Base-by-base conservation (phyloP, 1,140 invertebrate species). In the Lucilia cuprina region DNA sequence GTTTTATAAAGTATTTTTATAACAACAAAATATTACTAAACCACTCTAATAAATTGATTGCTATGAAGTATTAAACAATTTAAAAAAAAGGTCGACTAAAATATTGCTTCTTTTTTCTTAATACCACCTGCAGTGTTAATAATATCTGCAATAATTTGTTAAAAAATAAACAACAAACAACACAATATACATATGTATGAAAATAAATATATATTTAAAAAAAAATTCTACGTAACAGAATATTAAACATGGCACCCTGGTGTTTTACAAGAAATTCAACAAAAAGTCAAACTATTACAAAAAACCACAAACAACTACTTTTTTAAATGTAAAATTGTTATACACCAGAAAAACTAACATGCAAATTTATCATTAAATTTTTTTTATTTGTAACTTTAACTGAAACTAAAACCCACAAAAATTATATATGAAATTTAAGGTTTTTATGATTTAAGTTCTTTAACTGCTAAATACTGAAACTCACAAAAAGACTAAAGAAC, bases 91-190 rank as follows among this genome's bases (percentile, higher is more conserved):
- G 25, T 2, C 25, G 25, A 30, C 25, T 10, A 55, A 55, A 41
- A 41, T 41, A 41, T 8, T 41, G 41, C 2, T 60, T 17, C 55
- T 17, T 41, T 60, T 60, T 60, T 17, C 17, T 55, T 55, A 17
- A 60, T 60, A 60, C 55, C 55, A 60, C 55, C 55, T 60, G 55
- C 55, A 60, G 55, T 17, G 55, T 17, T 60, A 7, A 60, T 60
- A 60, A 60, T 60, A 60, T 60, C 55, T 60, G 55, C 55, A 60
- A 60, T 60, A 60, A 60, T 60, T 60, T 60, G 55, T 60, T 60
- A 60, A 60, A 60, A 60, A 60, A 60, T 60, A 55, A 60, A n/a
- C 14, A 17, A 60, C n/a, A n/a, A 55, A 60, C 55, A 3, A 60
- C 41, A 41, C n/a, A 60, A 60, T 5, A 14, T n/a, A n/a, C n/a